phyloP scores from a whole-genome alignment of 2,797 vertebrate species.

The Melanotaenia boesemani region DNA sequence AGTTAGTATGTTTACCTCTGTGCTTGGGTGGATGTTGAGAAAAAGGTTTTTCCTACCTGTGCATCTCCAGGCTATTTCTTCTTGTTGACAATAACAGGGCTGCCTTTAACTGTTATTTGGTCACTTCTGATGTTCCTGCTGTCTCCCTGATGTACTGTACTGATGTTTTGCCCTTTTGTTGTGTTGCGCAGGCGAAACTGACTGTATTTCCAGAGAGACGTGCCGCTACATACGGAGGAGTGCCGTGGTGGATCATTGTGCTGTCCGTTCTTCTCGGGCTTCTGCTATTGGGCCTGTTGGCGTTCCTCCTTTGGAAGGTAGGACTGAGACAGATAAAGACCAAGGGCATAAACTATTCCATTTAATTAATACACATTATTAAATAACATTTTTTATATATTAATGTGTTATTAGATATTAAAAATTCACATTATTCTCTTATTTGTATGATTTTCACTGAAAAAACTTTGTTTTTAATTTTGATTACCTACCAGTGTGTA shows the following conservation, averaged over 20 bases:
- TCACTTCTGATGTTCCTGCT: background rate
- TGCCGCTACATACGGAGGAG: conserved; percentile 82
- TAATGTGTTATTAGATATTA: no score
- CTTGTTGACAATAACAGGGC: no score
- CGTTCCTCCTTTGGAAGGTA: conserved; percentile 97
- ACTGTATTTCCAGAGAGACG: conserved; percentile 92
- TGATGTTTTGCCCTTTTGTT: no score
- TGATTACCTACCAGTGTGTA: no score
- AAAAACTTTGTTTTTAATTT: background rate
- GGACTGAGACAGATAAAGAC: conserved; percentile 35
- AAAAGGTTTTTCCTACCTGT: no score
- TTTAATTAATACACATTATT: background rate
- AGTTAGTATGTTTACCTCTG: no score
- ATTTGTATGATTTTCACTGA: conserved; percentile 1
- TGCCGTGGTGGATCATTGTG: conserved; percentile 95
- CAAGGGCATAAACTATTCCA: background rate
- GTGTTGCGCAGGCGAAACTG: conserved; percentile 84
- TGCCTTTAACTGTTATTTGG: background rate
- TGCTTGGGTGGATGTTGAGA: no score
- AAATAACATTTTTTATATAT: no score
- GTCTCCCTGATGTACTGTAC: background rate
- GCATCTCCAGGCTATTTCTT: no score
- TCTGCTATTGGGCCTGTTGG: conserved; percentile 90
- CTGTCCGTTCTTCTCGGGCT: conserved; percentile 93
- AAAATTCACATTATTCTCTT: background rate